Evolutionary conservation across 1,140 invertebrate species (phyloP).

Genomic region (Adoxophyes honmai): DNA sequence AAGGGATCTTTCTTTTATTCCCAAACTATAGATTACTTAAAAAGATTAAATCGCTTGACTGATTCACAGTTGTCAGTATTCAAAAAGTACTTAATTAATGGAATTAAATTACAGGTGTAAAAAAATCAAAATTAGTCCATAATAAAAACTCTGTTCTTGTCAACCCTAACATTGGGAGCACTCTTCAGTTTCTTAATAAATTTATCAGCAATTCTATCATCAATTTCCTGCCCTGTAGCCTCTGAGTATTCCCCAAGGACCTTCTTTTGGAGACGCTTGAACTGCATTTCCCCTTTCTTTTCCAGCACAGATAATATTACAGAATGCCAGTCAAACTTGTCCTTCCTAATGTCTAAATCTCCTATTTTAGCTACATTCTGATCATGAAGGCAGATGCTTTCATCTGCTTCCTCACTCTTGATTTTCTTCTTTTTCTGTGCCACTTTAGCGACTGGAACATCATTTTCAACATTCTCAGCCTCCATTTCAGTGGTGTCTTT

Average conservation of each 20-base stretch:
- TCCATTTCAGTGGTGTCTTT: conserved; percentile 16
- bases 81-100: too few relatives aligned
- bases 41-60: too few relatives aligned
- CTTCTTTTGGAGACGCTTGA: conserved; percentile 69
- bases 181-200: conserved; percentile 72
- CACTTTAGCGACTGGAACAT: conserved; percentile 31
- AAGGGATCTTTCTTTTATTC: too few relatives aligned
- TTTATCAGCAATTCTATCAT: conserved; percentile 71
- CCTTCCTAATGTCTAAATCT: conserved; percentile 36
- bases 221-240: conserved; percentile 57
- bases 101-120: too few relatives aligned
- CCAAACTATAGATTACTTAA: too few relatives aligned
- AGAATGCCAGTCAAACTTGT: conserved; percentile 68
- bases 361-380: conserved; percentile 61
- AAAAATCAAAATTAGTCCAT: conserved; percentile 27
- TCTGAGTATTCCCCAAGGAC: conserved; percentile 63
- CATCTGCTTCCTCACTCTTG: conserved; percentile 41
- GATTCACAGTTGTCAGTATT: too few relatives aligned
- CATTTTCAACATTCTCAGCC: conserved; percentile 32
- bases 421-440: conserved; percentile 48
- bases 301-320: conserved; percentile 60
- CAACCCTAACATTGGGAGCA: conserved; percentile 66
- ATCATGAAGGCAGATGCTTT: conserved; percentile 60
- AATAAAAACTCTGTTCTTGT: conserved; percentile 64
- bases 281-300: conserved; percentile 66